Base-by-base conservation (phyloP, 1,140 invertebrate genomes). In the Heliconius eleuchia region DNA sequence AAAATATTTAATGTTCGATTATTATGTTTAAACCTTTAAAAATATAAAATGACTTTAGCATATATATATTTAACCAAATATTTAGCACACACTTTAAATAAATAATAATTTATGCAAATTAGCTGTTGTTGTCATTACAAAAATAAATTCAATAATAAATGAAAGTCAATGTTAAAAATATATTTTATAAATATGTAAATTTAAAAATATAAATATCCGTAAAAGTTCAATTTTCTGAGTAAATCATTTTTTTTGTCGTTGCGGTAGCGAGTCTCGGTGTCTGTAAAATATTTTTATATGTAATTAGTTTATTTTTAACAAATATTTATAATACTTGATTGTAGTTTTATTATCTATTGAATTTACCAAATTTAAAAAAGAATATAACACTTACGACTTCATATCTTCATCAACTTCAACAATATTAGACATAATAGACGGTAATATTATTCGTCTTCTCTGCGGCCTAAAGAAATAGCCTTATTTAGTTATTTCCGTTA, bases 351-450 rank as follows among this genome's bases (percentile, higher is more conserved):
- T 23, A 30, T 2, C 30, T 30, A 23, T 23, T 52, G 19, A 19
- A 52, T 52, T 52, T 8, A 19, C 2, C 18, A 52, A 19, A 52
- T 19, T n/a, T 16, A 11, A 8, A 57, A 9, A 23, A 57, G 23
- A 57, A n/a, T 57, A n/a, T 57, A 19, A 52, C 55, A 73, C 85
- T 86, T 85, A 91, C 88, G 79, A 81, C 37, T 76, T 75, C 71
- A 86, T 84, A 18, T 89, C 87, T 86, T 93, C 92, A 42, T 93
- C 92, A 3, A 89, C 83, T 87, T 93, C 92, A n/a, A 78, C 73
- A 66, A 93, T 93, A 74, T 92, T 89, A 6, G 92, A 93, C 91
- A 93, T 91, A 8, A 83, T 79, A 46, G 89, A 88, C 30, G 83
- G 80, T 76, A 84, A 80, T 19, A 83, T 77, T 13, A 83, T 11